Evolutionary conservation across 1,140 invertebrate species (phyloP).

Genomic region (Brachionus plicatilis): DNA sequence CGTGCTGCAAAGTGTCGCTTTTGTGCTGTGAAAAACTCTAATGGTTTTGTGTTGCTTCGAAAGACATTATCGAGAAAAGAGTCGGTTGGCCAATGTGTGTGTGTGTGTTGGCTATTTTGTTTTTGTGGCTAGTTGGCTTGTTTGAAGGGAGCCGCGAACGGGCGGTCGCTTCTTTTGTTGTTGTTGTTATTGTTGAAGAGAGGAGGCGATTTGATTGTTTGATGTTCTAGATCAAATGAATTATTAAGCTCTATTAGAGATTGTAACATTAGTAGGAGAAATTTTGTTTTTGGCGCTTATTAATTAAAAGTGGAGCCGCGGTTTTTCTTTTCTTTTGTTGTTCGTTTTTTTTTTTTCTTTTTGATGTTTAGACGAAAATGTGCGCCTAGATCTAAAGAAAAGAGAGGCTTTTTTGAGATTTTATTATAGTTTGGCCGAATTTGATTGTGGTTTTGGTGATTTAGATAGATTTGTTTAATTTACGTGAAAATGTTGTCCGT

Average conservation of each 20-base stretch:
- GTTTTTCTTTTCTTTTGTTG: background rate
- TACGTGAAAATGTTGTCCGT: background rate
- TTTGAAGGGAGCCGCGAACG: background rate
- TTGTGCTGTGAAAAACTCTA: background rate
- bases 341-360: background rate
- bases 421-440: background rate
- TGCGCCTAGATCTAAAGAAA: background rate
- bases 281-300: background rate
- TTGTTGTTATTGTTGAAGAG: background rate
- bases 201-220: background rate
- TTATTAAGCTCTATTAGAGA: constrained; percentile 24
- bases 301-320: background rate
- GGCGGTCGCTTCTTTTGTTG: background rate
- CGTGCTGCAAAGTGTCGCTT: background rate
- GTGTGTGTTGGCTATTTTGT: background rate
- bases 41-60: background rate
- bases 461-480: background rate
- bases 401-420: background rate
- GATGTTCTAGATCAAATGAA: constrained; percentile 11
- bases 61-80: background rate
- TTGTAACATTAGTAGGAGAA: constrained; percentile 20
- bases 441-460: background rate
- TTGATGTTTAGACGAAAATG: background rate
- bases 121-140: background rate
- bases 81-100: background rate